Evolutionary conservation across 2,797 vertebrate genomes (phyloP).

Genomic region (Trichosurus vulpecula): DNA sequence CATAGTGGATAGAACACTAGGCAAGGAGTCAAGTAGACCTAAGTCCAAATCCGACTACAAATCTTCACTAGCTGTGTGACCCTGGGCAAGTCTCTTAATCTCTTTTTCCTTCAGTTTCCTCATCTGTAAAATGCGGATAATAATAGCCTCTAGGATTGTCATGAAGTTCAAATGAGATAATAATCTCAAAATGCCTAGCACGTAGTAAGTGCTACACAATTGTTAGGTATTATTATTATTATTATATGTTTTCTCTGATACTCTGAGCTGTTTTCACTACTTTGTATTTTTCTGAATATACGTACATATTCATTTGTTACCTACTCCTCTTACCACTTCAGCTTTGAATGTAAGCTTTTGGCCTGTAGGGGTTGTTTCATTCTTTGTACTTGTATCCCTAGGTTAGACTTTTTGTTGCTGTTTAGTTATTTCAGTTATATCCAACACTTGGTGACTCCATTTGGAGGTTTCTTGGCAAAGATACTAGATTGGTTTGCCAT

Average conservation of each 20-base stretch:
- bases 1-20: background rate
- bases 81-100: background rate
- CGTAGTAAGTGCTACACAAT: background rate
- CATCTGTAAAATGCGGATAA: background rate
- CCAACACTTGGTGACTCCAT: background rate
- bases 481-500: background rate
- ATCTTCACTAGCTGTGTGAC: background rate
- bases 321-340: background rate
- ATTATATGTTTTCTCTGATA: background rate
- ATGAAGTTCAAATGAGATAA: constrained; percentile 26
- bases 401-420: background rate
- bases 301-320: background rate
- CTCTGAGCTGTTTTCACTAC: background rate
- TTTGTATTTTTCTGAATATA: background rate
- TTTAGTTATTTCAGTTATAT: background rate
- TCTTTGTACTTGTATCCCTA: background rate
- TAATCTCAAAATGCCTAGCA: background rate
- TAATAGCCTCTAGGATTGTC: background rate
- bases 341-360: background rate
- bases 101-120: constrained; percentile 32
- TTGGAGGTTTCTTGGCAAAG: background rate
- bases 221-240: background rate
- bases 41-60: background rate
- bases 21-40: background rate
- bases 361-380: background rate